Percentiles rank a stretch among this genome's conserved stretches.
Conservation (phyloP, 1,140 invertebrate genomes). For the Achatina immaculata region DNA sequence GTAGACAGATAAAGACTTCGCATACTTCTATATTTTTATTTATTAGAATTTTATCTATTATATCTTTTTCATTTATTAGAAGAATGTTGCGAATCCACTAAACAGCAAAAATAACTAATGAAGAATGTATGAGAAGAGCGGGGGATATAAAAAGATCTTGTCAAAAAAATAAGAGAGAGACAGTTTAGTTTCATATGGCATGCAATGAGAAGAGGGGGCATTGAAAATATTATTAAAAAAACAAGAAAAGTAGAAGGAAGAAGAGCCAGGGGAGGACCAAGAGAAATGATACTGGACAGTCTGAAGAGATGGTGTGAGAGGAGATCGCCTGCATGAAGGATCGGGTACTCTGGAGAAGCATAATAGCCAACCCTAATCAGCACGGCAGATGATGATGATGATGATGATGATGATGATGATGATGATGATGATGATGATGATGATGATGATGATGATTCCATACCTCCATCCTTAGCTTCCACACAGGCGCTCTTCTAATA, state of each 20-base stretch:
- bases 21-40: no score
- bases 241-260: not conserved
- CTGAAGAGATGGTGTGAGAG: not conserved
- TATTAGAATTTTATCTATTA: no score
- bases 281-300: not conserved
- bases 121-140: no score
- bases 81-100: no score
- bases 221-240: not conserved
- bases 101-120: no score
- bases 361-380: not conserved
- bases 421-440: conserved; percentile 21
- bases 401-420: conserved; percentile 20
- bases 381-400: not conserved
- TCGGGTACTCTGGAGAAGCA: not conserved
- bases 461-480: not conserved
- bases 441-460: not conserved
- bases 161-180: no score
- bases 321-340: not conserved
- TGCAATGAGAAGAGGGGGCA: no score
- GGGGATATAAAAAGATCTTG: no score
- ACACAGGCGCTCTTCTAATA: not conserved
- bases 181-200: no score
- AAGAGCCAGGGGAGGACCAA: not conserved
- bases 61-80: no score
- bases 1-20: no score